Conservation (phyloP, 2,113 vertebrate genomes). For the Gymnogyps californianus region DNA sequence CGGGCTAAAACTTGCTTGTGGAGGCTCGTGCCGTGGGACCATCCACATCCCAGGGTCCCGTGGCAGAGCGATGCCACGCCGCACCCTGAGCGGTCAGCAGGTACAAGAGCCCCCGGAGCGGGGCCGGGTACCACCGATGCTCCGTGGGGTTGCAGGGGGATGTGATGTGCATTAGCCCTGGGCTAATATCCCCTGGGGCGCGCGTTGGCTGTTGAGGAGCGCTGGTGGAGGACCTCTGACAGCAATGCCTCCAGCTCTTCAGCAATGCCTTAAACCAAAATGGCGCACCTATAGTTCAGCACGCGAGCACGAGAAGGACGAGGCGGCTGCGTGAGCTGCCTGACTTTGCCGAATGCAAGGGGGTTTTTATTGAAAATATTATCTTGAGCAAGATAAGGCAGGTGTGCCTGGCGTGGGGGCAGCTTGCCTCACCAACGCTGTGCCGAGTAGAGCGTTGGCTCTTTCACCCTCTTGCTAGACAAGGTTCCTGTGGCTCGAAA, state of each 20-base stretch:
- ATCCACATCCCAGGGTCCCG: rapidly evolving
- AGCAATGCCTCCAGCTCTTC: background rate
- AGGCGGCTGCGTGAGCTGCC: rapidly evolving
- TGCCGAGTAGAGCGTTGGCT: rapidly evolving
- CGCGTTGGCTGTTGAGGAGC: background rate
- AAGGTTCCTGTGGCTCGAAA: background rate
- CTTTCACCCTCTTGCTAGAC: background rate
- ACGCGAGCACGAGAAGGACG: background rate
- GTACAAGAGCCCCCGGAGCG: rapidly evolving
- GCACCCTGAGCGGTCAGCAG: background rate
- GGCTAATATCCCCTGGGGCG: background rate
- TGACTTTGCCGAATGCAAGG: background rate
- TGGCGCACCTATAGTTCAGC: background rate
- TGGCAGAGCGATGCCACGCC: background rate
- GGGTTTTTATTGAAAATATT: rapidly evolving
- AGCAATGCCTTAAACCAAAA: background rate
- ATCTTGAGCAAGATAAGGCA: background rate
- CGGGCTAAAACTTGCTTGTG: background rate
- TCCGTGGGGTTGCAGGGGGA: background rate
- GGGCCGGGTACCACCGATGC: background rate
- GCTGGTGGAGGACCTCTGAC: too few species aligned
- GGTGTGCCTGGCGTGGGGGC: background rate
- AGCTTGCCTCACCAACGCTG: background rate
- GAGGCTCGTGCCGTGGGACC: background rate
- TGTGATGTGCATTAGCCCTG: background rate